Evolutionary conservation across 2,888 invertebrate genomes (phyloP).

Genomic region (Leptopilina myrica): DNA sequence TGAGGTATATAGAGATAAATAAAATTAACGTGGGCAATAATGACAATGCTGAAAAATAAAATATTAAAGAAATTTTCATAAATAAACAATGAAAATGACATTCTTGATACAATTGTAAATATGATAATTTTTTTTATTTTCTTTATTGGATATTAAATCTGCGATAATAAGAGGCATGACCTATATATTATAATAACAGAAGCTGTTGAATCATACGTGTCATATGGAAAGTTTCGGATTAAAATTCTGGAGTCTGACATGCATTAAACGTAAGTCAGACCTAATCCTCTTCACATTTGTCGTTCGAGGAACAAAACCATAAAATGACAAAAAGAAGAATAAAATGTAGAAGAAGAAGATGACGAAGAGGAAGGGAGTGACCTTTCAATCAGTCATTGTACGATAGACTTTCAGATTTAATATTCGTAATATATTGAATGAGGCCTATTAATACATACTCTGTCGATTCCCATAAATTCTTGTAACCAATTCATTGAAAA

Average conservation of each 20-base stretch:
- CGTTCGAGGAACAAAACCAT: constrained; percentile 13
- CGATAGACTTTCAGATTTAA: neutral
- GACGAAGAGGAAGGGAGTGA: constrained; percentile 5
- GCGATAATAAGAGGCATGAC: constrained; percentile 7
- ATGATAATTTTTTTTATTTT: neutral
- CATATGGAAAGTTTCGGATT: neutral
- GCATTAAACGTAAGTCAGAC: constrained; percentile 20
- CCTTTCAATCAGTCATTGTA: constrained; percentile 15
- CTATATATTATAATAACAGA: neutral
- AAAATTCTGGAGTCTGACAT: constrained; percentile 16
- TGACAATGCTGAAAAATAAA: too few species aligned
- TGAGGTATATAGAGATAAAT: too few species aligned
- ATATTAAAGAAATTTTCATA: too few species aligned
- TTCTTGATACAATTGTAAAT: neutral
- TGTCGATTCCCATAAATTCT: too few species aligned
- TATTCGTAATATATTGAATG: neutral
- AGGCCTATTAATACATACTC: too few species aligned
- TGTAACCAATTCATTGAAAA: too few species aligned
- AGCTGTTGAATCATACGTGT: neutral
- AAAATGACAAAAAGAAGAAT: constrained; percentile 6
- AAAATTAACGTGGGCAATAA: too few species aligned
- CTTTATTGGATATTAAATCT: neutral
- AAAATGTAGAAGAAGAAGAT: too few species aligned
- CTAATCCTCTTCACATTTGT: constrained; percentile 31
- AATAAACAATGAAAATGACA: too few species aligned